phyloP scores from a whole-genome alignment of 2,888 invertebrate genomes.

The Agriopis leucophaearia region DNA sequence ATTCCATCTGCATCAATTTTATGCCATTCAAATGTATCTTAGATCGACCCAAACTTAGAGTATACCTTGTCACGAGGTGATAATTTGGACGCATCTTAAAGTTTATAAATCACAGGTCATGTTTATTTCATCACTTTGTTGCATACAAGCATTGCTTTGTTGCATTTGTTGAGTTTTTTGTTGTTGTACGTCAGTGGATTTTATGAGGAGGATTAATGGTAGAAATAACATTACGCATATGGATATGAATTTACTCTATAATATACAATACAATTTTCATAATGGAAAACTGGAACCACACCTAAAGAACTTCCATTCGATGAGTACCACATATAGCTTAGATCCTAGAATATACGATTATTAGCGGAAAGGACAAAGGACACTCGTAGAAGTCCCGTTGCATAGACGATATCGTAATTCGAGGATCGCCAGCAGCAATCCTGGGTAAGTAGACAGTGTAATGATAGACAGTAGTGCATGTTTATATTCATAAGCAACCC shows the following conservation, averaged over 20 bases:
- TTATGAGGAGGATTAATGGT: too few relatives aligned
- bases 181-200: too few relatives aligned
- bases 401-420: conserved; percentile 61
- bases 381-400: conserved; percentile 48
- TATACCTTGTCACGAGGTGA: too few relatives aligned
- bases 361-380: conserved; percentile 36
- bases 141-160: too few relatives aligned
- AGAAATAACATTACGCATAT: too few relatives aligned
- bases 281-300: neutral
- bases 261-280: neutral
- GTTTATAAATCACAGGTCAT: neutral
- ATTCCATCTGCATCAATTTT: too few relatives aligned
- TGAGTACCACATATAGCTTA: conserved; percentile 3
- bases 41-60: too few relatives aligned
- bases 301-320: neutral
- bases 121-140: too few relatives aligned
- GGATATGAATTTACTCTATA: neutral
- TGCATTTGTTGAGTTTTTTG: too few relatives aligned
- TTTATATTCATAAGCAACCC: neutral
- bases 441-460: conserved; percentile 24
- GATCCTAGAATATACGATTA: conserved; percentile 15
- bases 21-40: too few relatives aligned
- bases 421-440: conserved; percentile 48
- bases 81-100: too few relatives aligned
- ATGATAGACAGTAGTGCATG: neutral